A percentile compares a stretch with the other conserved stretches of the same genome.
Conservation (phyloP, 2,797 vertebrate species). For the Phyllotis vaccarum region DNA sequence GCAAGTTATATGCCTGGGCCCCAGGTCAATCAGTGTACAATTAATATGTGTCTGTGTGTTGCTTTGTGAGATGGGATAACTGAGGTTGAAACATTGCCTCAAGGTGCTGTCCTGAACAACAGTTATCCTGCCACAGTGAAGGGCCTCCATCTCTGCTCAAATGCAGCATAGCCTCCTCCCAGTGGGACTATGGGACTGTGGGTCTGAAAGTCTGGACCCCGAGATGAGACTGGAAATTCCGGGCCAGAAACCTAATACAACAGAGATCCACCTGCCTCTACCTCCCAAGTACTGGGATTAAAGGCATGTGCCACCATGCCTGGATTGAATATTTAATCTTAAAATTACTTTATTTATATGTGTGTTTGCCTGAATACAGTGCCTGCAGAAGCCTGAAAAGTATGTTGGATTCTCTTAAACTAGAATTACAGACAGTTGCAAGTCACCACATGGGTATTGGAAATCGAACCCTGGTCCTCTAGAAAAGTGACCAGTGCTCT, state of each 20-base stretch:
- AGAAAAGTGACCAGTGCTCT: background rate
- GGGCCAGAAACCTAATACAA: no score
- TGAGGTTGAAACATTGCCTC: background rate
- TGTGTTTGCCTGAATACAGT: background rate
- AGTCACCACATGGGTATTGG: background rate
- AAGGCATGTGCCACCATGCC: background rate
- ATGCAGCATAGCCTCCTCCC: no score
- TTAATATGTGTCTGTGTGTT: no score
- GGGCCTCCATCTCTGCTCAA: no score
- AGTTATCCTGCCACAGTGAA: no score
- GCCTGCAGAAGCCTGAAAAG: background rate
- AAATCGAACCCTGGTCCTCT: background rate
- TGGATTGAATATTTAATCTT: background rate
- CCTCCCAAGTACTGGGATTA: background rate
- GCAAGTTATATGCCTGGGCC: no score
- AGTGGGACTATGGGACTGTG: no score
- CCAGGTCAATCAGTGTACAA: no score
- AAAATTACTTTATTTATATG: background rate
- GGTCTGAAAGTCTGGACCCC: no score
- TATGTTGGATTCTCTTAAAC: background rate
- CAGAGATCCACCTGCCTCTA: background rate
- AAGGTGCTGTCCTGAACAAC: background rate
- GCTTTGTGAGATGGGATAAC: background rate
- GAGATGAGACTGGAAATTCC: no score
- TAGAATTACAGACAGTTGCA: background rate